These are phyloP conservation scores for Tragelaphus scriptus DNA, from an alignment of 2,113 vertebrate genomes.

Conservation along the genomic window DNA sequence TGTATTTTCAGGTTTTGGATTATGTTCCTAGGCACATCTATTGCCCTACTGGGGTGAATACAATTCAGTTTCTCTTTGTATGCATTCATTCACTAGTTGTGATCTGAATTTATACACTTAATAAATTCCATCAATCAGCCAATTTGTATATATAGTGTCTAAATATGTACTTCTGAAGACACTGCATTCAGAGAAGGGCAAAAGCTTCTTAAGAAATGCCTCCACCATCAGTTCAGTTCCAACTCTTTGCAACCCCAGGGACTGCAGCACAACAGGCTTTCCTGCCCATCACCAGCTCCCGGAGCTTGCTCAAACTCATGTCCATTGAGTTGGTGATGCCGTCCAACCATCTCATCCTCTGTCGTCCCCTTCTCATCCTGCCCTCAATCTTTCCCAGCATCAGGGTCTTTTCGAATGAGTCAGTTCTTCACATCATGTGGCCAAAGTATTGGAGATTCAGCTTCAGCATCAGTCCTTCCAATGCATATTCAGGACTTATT, in stretches of 20 bases:
- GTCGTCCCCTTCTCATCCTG: background rate
- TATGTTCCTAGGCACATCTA: background rate
- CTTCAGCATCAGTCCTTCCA: background rate
- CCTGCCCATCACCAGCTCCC: background rate
- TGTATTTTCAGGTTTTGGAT: background rate
- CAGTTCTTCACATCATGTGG: background rate
- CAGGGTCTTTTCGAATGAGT: background rate
- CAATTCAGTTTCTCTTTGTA: slow-evolving; percentile 13
- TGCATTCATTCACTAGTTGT: background rate
- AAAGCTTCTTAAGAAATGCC: slow-evolving; percentile 3
- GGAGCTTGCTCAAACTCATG: background rate
- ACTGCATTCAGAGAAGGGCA: background rate
- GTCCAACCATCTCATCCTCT: background rate
- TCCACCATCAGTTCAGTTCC: background rate
- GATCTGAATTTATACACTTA: background rate
- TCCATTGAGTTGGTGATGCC: background rate
- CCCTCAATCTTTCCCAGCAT: background rate
- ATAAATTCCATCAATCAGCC: background rate
- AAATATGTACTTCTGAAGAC: background rate
- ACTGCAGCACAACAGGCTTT: background rate
- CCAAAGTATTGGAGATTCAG: background rate
- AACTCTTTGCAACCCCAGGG: background rate
- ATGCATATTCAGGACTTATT: background rate
- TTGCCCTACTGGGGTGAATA: background rate
- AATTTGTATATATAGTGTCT: background rate